Conservation (phyloP, 2,888 invertebrate species). For the Dendrolimus houi region DNA sequence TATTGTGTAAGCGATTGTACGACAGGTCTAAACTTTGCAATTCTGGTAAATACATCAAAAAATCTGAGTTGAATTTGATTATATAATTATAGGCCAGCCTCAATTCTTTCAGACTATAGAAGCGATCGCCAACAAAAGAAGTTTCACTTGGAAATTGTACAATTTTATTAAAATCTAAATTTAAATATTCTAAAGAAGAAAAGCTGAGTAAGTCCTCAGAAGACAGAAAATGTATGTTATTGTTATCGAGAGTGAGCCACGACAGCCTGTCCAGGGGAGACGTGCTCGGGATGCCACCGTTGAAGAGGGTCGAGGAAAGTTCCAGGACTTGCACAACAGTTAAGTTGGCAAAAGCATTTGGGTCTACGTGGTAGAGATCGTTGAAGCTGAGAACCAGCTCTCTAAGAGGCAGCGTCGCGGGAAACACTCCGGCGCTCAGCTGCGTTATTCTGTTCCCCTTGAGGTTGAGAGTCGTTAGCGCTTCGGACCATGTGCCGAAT, state of each 20-base stretch:
- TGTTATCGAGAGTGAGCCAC: conserved; percentile 90
- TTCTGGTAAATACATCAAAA: conserved; percentile 79
- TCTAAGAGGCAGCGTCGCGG: conserved; percentile 81
- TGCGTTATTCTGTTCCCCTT: conserved; percentile 85
- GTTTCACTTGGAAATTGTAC: conserved; percentile 78
- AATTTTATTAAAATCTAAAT: conserved; percentile 88
- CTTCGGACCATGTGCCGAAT: conserved; percentile 83
- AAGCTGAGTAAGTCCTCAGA: conserved; percentile 81
- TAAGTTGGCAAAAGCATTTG: conserved; percentile 79
- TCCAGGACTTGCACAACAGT: conserved; percentile 85
- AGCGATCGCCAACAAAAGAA: conserved; percentile 35
- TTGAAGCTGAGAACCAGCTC: conserved; percentile 93
- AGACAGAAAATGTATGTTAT: conserved; percentile 79
- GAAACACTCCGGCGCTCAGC: conserved; percentile 78
- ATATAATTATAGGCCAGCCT: conserved; percentile 88
- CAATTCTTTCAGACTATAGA: conserved; percentile 83
- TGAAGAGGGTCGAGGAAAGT: conserved; percentile 85
- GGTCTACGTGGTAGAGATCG: conserved; percentile 83
- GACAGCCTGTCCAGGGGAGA: conserved; percentile 79
- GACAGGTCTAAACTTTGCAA: conserved; percentile 84
- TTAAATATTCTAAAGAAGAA: conserved; percentile 83
- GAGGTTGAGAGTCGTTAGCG: conserved; percentile 83
- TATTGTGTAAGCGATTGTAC: conserved; percentile 80
- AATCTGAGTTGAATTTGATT: conserved; percentile 78
- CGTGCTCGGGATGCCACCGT: conserved; percentile 81